phyloP scores from a whole-genome alignment of 2,797 vertebrate species.

The Cephalopachus bancanus region DNA sequence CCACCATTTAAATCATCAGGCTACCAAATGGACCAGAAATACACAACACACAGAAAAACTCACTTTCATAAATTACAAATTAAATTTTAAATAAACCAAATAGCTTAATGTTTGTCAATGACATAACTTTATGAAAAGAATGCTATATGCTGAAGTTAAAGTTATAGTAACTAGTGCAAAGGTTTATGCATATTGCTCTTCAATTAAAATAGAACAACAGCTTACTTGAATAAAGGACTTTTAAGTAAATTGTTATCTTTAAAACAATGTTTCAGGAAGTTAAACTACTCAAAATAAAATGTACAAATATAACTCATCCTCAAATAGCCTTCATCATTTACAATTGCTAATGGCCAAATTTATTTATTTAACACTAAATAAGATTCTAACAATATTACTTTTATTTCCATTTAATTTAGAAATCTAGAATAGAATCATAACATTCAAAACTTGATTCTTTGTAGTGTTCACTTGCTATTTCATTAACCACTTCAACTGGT shows the following conservation, averaged over 20 bases:
- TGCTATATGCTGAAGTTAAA: background rate
- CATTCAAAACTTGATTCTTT: background rate
- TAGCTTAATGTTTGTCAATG: background rate
- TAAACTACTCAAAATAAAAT: conserved; percentile 15
- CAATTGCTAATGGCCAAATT: background rate
- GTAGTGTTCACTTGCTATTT: background rate
- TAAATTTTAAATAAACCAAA: background rate
- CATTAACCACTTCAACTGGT: background rate
- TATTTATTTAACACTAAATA: background rate
- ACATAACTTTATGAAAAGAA: background rate
- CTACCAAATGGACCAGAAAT: background rate
- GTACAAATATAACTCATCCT: background rate
- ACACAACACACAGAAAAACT: background rate
- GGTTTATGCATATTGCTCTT: background rate
- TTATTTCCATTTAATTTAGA: conserved; percentile 38
- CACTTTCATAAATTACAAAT: background rate
- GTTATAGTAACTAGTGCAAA: background rate
- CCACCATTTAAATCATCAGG: background rate
- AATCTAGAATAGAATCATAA: conserved; percentile 7
- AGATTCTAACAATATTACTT: background rate
- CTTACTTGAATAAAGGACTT: background rate
- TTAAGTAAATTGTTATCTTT: background rate
- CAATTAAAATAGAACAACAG: background rate
- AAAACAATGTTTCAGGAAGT: conserved; percentile 13
- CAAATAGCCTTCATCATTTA: background rate